Evolutionary conservation across 2,888 invertebrate genomes (phyloP), one percentile per base, ranked within the genome.

Genomic region (Drosophila paramelanica): DNA sequence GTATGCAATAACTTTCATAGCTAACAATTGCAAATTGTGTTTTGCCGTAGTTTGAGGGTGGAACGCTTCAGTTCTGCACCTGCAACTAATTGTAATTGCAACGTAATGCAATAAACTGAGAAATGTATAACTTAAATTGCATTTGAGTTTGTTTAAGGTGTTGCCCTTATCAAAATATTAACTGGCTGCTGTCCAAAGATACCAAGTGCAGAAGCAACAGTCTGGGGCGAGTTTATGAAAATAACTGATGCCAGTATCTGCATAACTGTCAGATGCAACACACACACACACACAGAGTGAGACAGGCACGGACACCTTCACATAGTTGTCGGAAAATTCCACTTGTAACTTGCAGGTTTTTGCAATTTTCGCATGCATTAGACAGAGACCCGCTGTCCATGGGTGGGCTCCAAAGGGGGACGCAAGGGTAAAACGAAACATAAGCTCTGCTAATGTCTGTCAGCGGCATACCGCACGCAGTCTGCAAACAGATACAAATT

Each of bases 401-500:
- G 52, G 4, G 23, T 3, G 23, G 23, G 23, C 23, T 23, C 23
- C 4, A 23, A 23, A 23, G 38, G 5, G 5, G 45, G 14, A 5
- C 7, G 7, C 8, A 45, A 45, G 45, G 23, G 13, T 39, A 20
- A 61, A 36, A 52, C 27, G 50, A 43, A 71, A 62, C 69, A 75
- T 68, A 81, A 81, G 85, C 82, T 64, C 68, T 72, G 77, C 85
- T 84, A 81, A 84, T 81, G 81, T 84, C 79, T 79, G 82, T 77
- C 77, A 80, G 82, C 80, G 85, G 79, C 69, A 60, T 71, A 68
- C 81, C 81, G 36, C 85, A 79, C 64, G 74, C 74, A 65, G 79
- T 41, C 59, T 73, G 56, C 45, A 14, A 80, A 70, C 73, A 66
- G 78, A 83, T 81, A 83, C 81, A 75, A 80, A 80, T 83, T 73